Conservation (phyloP, 1,140 invertebrate genomes). For the Leptestheria dahalacensis region DNA sequence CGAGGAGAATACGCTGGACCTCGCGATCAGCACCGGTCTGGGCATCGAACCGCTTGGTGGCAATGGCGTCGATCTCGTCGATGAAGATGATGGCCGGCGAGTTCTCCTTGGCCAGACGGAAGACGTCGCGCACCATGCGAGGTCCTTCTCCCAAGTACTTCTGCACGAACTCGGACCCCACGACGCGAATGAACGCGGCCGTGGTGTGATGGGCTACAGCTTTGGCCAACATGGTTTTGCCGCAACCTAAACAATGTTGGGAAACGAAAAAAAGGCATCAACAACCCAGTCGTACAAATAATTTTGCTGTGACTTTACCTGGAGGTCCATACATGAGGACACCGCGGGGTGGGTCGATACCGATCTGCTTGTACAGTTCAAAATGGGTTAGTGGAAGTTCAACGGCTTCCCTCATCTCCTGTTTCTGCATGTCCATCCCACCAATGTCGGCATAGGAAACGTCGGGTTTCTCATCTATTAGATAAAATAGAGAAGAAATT, state of each 20-base stretch:
- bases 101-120: constrained; percentile 96
- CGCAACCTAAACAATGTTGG: constrained; percentile 53
- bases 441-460: constrained; percentile 95
- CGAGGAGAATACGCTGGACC: constrained; percentile 94
- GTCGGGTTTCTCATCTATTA: constrained; percentile 91
- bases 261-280: no score
- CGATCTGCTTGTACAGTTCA: constrained; percentile 97
- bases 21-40: constrained; percentile 98
- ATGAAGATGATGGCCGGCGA: constrained; percentile 99
- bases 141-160: constrained; percentile 98
- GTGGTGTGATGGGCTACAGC: constrained; percentile 94
- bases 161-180: constrained; percentile 98
- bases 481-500: constrained; percentile 17
- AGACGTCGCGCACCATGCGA: constrained; percentile 97
- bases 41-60: constrained; percentile 95
- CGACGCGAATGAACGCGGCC: constrained; percentile 95
- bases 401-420: constrained; percentile 97
- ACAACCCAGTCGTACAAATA: no score
- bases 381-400: constrained; percentile 96
- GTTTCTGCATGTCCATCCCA: constrained; percentile 99
- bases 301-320: no score
- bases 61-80: constrained; percentile 97
- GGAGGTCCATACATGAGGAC: constrained; percentile 98
- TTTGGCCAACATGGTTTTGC: constrained; percentile 97
- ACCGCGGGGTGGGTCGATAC: constrained; percentile 90